These are phyloP conservation scores for Temnothorax longispinosus DNA, from an alignment of 1,140 invertebrate genomes.

Conservation along the genomic window DNA sequence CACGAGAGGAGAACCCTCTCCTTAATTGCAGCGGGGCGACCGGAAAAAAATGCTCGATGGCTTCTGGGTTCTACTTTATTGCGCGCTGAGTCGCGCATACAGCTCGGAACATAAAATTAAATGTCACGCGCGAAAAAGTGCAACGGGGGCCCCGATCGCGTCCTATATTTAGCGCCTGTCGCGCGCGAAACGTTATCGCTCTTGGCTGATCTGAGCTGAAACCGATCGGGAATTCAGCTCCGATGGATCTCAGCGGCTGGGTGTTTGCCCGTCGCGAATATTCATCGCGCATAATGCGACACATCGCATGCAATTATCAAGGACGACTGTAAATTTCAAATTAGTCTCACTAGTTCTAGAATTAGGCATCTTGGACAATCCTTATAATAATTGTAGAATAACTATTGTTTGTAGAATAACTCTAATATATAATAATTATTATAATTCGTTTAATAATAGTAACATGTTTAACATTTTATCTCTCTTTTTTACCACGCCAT, in stretches of 20 bases:
- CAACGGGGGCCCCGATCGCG: slow-evolving; percentile 6
- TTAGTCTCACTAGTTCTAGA: background rate
- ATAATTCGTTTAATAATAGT: background rate
- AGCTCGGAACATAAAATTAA: slow-evolving; percentile 17
- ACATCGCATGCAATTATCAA: background rate
- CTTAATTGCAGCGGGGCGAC: slow-evolving; percentile 74
- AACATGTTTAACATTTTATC: background rate
- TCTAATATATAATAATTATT: background rate
- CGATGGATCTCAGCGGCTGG: background rate
- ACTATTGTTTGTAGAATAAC: background rate
- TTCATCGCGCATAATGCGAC: background rate
- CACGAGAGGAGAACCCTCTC: slow-evolving; percentile 69
- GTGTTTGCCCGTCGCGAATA: background rate
- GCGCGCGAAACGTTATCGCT: slow-evolving; percentile 12
- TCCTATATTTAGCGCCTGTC: slow-evolving; percentile 29
- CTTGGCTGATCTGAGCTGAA: slow-evolving; percentile 15
- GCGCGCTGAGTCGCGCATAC: slow-evolving; percentile 18
- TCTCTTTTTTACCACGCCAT: background rate
- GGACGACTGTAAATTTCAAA: background rate
- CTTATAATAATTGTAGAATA: background rate
- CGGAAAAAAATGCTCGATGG: slow-evolving; percentile 74
- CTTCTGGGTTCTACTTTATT: slow-evolving; percentile 67
- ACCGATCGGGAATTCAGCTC: slow-evolving; percentile 2
- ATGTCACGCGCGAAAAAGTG: slow-evolving; percentile 31
- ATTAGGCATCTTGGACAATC: background rate